Evolutionary conservation across 1,140 invertebrate genomes (phyloP).

Genomic region (Agrilus planipennis): DNA sequence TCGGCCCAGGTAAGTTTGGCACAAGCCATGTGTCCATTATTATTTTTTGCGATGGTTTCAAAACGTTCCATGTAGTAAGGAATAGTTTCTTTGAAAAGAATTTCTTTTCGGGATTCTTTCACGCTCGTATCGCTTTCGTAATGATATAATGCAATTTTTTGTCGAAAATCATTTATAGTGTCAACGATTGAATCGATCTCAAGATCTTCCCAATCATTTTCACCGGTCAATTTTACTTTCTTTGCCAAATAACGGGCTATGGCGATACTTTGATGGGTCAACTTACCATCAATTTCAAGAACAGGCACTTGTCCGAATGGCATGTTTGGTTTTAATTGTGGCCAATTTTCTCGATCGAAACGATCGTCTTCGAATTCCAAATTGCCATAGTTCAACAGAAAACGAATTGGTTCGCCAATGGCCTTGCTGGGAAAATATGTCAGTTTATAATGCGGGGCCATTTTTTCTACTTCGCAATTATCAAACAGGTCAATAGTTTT

Average conservation of each 20-base stretch:
- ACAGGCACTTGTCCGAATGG: constrained; percentile 65
- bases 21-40: constrained; percentile 41
- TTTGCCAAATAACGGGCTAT: constrained; percentile 59
- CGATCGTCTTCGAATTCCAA: constrained; percentile 59
- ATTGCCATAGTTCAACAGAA: constrained; percentile 54
- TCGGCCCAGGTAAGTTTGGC: constrained; percentile 52
- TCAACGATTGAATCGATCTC: constrained; percentile 51
- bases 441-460: constrained; percentile 45
- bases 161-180: constrained; percentile 40
- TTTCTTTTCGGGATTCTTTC: constrained; percentile 32
- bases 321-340: constrained; percentile 47
- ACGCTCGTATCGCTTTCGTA: constrained; percentile 36
- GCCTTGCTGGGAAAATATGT: constrained; percentile 57
- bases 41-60: constrained; percentile 40
- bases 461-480: no score
- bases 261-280: constrained; percentile 51
- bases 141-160: constrained; percentile 33
- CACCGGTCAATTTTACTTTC: constrained; percentile 48
- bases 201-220: constrained; percentile 49
- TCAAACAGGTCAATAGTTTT: no score
- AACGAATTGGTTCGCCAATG: constrained; percentile 59
- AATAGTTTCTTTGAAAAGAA: constrained; percentile 35
- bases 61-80: constrained; percentile 45
- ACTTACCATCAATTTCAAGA: constrained; percentile 56
- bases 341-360: constrained; percentile 44